phyloP scores from a whole-genome alignment of 2,888 invertebrate species.

The Eupithecia vulgata region DNA sequence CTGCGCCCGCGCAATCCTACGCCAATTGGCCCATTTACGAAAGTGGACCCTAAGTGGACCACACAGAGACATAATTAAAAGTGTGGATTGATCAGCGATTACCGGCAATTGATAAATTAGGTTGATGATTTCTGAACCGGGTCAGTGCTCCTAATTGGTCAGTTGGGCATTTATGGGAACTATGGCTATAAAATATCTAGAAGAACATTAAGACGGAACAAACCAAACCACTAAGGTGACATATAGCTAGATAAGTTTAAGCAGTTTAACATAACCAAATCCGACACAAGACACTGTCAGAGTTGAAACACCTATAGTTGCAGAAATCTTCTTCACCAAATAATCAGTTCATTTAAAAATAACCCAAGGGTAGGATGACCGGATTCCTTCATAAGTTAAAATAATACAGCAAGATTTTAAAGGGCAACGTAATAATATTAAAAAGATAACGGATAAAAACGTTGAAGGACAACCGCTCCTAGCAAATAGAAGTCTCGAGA shows the following conservation, averaged over 20 bases:
- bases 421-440: constrained; percentile 28
- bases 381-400: constrained; percentile 16
- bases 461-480: constrained; percentile 30
- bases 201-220: background rate
- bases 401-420: constrained; percentile 26
- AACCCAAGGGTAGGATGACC: constrained; percentile 11
- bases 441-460: constrained; percentile 29
- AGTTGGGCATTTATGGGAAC: constrained; percentile 19
- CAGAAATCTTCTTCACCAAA: background rate
- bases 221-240: background rate
- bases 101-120: constrained; percentile 67
- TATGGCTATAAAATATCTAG: background rate
- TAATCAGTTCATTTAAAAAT: background rate
- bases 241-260: background rate
- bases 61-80: constrained; percentile 46
- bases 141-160: constrained; percentile 27
- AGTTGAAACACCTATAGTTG: background rate
- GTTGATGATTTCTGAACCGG: constrained; percentile 45
- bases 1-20: constrained; percentile 32
- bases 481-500: constrained; percentile 30
- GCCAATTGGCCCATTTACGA: constrained; percentile 52
- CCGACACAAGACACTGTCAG: background rate
- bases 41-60: constrained; percentile 47
- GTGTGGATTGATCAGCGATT: constrained; percentile 60
- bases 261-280: background rate